A percentile compares a stretch with the other conserved stretches of the same genome.
These are phyloP conservation scores for Pyrrhosoma nymphula DNA, from an alignment of 2,888 invertebrate genomes.

Conservation along the genomic window DNA sequence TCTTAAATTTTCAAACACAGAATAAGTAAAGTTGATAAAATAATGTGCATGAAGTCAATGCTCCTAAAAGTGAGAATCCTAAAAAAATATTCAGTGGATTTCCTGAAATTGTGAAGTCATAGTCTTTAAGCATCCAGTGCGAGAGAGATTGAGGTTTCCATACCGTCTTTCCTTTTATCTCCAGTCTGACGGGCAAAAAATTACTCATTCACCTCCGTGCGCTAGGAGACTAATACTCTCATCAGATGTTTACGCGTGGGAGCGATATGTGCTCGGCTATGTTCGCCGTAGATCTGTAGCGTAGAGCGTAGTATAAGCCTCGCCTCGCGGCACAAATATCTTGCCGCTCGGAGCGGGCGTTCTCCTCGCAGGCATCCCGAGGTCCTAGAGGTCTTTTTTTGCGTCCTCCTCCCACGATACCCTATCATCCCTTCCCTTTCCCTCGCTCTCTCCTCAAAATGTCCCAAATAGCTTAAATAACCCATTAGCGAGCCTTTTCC, in stretches of 20 bases:
- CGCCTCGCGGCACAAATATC: not conserved
- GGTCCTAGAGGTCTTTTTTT: not conserved
- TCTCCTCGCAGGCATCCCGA: not conserved
- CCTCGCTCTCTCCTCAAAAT: not conserved
- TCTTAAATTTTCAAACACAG: no score
- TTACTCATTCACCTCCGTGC: not conserved
- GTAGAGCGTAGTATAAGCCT: not conserved
- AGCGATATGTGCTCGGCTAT: not conserved
- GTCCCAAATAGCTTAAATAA: constrained; percentile 25
- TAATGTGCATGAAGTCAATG: no score
- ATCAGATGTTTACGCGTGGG: not conserved
- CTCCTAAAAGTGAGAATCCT: no score
- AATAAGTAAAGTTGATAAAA: no score
- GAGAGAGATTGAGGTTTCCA: no score
- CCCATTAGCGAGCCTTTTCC: constrained; percentile 13
- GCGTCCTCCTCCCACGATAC: not conserved
- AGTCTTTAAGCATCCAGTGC: no score
- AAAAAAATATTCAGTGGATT: no score
- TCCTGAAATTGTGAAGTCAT: no score
- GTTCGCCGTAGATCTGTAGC: no score
- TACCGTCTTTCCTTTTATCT: not conserved
- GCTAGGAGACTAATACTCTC: not conserved
- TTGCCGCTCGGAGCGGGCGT: not conserved
- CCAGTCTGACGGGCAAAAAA: not conserved
- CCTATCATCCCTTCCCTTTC: not conserved